Evolutionary conservation across 2,888 invertebrate genomes (phyloP).

Genomic region (Acanthopleura granulata): DNA sequence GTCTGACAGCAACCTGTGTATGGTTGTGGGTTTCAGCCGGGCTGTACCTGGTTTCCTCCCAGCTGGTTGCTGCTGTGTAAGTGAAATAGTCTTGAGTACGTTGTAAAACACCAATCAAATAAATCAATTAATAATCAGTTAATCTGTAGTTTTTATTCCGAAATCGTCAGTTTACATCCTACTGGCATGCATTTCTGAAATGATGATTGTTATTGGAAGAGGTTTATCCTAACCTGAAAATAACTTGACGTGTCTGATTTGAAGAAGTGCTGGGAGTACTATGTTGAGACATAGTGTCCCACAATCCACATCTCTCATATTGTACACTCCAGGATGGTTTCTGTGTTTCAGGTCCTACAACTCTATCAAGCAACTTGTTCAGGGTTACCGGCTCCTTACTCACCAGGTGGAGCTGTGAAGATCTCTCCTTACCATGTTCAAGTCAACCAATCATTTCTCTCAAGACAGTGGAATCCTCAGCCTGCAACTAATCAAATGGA

Average conservation of each 20-base stretch:
- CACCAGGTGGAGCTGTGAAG: constrained; percentile 32
- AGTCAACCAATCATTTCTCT: constrained; percentile 64
- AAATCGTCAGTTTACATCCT: neutral
- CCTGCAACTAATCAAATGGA: neutral
- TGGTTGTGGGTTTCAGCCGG: too few species aligned
- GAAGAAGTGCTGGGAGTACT: too few species aligned
- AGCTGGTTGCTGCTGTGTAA: too few species aligned
- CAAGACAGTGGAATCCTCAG: constrained; percentile 25
- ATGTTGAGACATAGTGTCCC: too few species aligned
- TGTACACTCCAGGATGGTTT: too few species aligned
- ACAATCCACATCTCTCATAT: too few species aligned
- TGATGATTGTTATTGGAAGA: constrained; percentile 3
- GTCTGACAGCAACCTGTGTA: too few species aligned
- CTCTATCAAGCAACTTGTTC: constrained; percentile 70
- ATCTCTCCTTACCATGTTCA: constrained; percentile 55
- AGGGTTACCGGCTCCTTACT: constrained; percentile 63
- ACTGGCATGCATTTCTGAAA: neutral
- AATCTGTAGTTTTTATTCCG: neutral
- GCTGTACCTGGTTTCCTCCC: too few species aligned
- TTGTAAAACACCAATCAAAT: too few species aligned
- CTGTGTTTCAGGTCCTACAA: constrained; percentile 46
- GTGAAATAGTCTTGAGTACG: too few species aligned
- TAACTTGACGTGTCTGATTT: neutral
- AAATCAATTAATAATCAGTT: too few species aligned
- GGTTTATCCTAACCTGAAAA: neutral